Conservation (phyloP, 1,140 invertebrate species). For the Bombus confusus region DNA sequence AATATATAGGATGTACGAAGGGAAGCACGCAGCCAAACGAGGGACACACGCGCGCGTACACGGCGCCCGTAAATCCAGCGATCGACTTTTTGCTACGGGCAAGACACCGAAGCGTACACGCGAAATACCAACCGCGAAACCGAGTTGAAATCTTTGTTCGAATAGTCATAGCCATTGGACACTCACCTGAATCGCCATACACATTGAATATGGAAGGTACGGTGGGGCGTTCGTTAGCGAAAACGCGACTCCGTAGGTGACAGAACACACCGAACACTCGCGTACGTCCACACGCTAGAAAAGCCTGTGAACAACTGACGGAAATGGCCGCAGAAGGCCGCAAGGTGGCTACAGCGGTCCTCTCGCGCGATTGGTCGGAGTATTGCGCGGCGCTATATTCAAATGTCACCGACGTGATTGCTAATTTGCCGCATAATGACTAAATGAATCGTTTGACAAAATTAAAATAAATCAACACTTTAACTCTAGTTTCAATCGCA, state of each 20-base stretch:
- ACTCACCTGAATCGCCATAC: slow-evolving; percentile 86
- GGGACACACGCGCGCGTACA: slow-evolving; percentile 37
- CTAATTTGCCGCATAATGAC: neutral
- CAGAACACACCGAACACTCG: slow-evolving; percentile 65
- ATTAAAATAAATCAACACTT: too few species aligned
- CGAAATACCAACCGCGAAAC: neutral
- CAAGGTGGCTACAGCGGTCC: neutral
- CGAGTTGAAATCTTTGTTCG: neutral
- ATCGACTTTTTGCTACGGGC: slow-evolving; percentile 46
- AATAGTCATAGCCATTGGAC: neutral
- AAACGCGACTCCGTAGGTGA: slow-evolving; percentile 76
- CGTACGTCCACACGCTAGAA: slow-evolving; percentile 65
- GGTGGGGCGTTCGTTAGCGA: slow-evolving; percentile 79
- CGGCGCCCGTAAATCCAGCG: slow-evolving; percentile 23
- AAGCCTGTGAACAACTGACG: slow-evolving; percentile 74
- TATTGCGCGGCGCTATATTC: neutral
- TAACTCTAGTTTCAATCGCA: too few species aligned
- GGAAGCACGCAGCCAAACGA: slow-evolving; percentile 19
- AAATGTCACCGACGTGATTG: neutral
- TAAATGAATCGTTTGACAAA: neutral
- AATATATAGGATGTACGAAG: neutral
- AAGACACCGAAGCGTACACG: slow-evolving; percentile 2
- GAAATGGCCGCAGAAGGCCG: slow-evolving; percentile 59
- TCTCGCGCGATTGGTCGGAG: neutral
- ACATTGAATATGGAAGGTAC: slow-evolving; percentile 85